These are phyloP conservation scores for Oceanites oceanicus DNA, from an alignment of 2,113 vertebrate species.

Conservation along the genomic window DNA sequence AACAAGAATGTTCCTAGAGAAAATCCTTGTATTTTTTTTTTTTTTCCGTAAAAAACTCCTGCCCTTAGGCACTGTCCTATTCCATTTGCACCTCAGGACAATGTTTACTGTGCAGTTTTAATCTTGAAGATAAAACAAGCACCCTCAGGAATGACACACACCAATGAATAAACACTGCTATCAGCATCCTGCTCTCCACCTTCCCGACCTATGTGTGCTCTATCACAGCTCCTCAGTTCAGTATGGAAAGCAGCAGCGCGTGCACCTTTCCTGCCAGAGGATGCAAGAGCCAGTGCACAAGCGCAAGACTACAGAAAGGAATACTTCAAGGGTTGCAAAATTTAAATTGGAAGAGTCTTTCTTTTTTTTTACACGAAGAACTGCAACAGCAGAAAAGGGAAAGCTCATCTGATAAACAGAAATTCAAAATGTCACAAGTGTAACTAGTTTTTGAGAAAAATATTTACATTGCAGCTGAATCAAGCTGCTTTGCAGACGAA, in stretches of 20 bases:
- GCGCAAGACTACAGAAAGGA: neutral
- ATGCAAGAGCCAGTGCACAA: neutral
- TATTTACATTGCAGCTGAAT: conserved; percentile 29
- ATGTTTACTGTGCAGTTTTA: neutral
- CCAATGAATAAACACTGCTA: neutral
- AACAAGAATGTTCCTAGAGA: neutral
- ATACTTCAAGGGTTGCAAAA: neutral
- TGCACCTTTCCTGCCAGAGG: neutral
- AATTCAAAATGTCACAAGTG: neutral
- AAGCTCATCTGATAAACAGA: neutral
- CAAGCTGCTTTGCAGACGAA: neutral
- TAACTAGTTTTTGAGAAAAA: conserved; percentile 20
- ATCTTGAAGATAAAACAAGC: neutral
- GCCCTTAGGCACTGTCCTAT: neutral
- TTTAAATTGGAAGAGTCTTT: neutral
- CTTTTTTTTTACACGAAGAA: neutral
- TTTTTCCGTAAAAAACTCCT: neutral
- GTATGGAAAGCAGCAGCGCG: neutral
- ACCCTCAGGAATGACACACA: neutral
- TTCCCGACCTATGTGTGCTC: neutral
- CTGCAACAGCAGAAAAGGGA: neutral
- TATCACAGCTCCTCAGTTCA: neutral
- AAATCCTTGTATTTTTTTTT: neutral
- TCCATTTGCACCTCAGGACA: neutral
- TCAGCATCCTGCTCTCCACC: neutral